A percentile compares a stretch with the other conserved stretches of the same genome.
Evolutionary conservation across 2,888 invertebrate species (phyloP).

Genomic region (Synergus itoensis): DNA sequence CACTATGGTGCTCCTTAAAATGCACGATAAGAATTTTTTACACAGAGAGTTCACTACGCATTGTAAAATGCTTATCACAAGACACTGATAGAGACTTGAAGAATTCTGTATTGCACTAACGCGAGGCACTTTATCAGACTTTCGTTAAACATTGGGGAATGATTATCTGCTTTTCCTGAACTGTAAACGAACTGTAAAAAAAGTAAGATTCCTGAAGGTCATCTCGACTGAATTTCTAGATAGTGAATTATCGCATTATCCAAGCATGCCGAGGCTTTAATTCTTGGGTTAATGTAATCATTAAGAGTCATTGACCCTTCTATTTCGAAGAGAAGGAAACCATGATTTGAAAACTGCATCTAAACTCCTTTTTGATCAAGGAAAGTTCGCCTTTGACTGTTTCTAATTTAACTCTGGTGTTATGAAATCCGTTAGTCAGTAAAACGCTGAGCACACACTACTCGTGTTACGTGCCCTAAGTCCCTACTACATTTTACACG

Average conservation of each 20-base stretch:
- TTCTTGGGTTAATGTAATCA: not conserved
- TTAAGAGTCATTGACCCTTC: not conserved
- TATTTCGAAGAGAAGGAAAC: not conserved
- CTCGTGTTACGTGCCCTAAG: constrained; percentile 46
- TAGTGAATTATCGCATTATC: not conserved
- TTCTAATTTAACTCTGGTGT: not conserved
- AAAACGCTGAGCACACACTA: constrained; percentile 28
- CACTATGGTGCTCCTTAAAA: not conserved
- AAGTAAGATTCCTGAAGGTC: not conserved
- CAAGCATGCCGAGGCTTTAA: constrained; percentile 8
- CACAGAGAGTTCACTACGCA: constrained; percentile 13
- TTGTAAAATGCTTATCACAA: constrained; percentile 2
- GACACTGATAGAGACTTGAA: not conserved
- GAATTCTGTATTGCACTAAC: not conserved
- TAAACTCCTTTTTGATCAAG: not conserved
- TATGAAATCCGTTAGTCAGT: not conserved
- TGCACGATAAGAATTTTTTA: constrained; percentile 9
- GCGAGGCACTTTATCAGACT: constrained; percentile 2
- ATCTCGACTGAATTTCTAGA: not conserved
- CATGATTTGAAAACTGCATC: not conserved
- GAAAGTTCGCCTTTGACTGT: not conserved
- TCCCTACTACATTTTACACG: constrained; percentile 35
- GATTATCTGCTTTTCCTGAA: not conserved
- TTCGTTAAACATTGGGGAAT: not conserved
- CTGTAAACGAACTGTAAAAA: not conserved